Evolutionary conservation across 92 coral and sea anemone species (phyloP).

Genomic region (Plumapathes pennacea): DNA sequence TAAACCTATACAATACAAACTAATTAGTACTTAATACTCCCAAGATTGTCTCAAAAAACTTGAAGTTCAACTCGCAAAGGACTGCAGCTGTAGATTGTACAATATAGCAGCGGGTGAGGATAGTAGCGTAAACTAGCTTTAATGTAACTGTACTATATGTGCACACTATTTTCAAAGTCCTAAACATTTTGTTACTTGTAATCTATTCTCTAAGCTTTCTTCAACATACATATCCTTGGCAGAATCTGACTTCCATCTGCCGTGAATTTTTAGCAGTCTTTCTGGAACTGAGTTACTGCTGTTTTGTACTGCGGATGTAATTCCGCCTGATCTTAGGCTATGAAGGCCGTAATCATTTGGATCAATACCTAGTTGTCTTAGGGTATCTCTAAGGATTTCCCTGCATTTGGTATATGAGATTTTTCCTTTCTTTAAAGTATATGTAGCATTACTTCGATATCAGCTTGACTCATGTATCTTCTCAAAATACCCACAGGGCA

Average conservation of each 20-base stretch:
- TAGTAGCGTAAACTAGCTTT: too few relatives aligned
- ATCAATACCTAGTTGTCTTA: too few relatives aligned
- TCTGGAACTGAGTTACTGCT: conserved; percentile 23
- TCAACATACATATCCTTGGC: conserved; percentile 50
- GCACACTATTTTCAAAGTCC: conserved; percentile 16
- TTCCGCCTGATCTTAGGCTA: conserved; percentile 31
- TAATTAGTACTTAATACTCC: too few relatives aligned
- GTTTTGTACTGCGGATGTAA: conserved; percentile 28
- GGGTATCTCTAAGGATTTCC: not conserved
- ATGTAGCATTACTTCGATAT: conserved; percentile 2
- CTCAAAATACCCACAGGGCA: conserved; percentile 42
- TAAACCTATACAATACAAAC: too few relatives aligned
- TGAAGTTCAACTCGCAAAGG: too few relatives aligned
- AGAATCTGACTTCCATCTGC: conserved; percentile 48
- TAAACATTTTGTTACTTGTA: conserved; percentile 12
- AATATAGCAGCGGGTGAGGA: too few relatives aligned
- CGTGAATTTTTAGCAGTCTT: conserved; percentile 48
- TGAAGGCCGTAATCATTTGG: conserved; percentile 16
- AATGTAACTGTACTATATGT: too few relatives aligned
- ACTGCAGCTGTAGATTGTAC: too few relatives aligned
- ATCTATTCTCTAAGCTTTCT: conserved; percentile 32
- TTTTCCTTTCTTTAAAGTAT: conserved; percentile 2
- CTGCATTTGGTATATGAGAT: conserved; percentile 6
- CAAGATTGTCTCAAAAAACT: too few relatives aligned
- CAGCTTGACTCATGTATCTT: conserved; percentile 4